Conservation (phyloP, 2,888 invertebrate genomes). For the Boloria selene region DNA sequence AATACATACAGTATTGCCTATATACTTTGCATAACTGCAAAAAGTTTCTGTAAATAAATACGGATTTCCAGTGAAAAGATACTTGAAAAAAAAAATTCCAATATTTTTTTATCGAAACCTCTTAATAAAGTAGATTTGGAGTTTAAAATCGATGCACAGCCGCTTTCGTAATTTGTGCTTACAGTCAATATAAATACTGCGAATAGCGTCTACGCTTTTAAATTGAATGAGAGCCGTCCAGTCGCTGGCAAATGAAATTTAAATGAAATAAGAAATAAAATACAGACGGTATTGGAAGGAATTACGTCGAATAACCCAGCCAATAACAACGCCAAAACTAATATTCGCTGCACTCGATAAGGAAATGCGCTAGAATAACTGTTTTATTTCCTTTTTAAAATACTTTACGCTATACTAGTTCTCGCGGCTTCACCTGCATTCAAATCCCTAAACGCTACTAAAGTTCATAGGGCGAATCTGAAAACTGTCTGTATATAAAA, state of each 20-base stretch:
- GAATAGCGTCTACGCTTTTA: slow-evolving; percentile 25
- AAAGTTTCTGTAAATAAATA: too few relatives aligned
- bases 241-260: slow-evolving; percentile 44
- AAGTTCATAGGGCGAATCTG: too few relatives aligned
- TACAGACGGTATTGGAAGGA: slow-evolving; percentile 37
- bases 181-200: slow-evolving; percentile 27
- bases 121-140: slow-evolving; percentile 18
- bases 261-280: slow-evolving; percentile 42
- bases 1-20: too few relatives aligned
- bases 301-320: slow-evolving; percentile 39
- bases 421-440: too few relatives aligned
- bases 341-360: slow-evolving; percentile 33
- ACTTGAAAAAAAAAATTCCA: slow-evolving; percentile 7
- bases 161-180: slow-evolving; percentile 21
- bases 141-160: slow-evolving; percentile 10
- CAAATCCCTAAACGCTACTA: too few relatives aligned
- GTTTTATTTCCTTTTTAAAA: slow-evolving; percentile 8
- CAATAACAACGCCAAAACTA: slow-evolving; percentile 35
- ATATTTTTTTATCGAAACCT: slow-evolving; percentile 11
- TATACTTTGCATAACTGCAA: too few relatives aligned
- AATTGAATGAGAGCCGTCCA: slow-evolving; percentile 35
- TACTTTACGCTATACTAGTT: slow-evolving; percentile 1
- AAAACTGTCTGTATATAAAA: too few relatives aligned
- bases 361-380: slow-evolving; percentile 14
- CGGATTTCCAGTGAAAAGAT: too few relatives aligned